Conservation (phyloP, 2,113 vertebrate species). For the Nycticebus coucang region DNA sequence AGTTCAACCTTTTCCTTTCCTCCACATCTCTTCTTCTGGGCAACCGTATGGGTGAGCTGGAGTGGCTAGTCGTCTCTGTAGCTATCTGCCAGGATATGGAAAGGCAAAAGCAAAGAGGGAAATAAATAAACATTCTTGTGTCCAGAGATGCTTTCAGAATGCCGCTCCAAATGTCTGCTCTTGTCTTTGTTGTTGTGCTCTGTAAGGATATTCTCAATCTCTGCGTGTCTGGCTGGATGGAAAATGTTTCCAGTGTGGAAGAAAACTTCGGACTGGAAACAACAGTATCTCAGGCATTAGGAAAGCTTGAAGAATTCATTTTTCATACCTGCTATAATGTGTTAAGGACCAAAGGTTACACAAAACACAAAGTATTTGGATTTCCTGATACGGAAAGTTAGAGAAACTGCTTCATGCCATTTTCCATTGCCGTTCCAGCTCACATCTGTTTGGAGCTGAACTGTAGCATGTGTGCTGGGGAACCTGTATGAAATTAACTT, state of each 20-base stretch:
- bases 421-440: constrained; percentile 68
- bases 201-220: constrained; percentile 43
- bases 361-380: constrained; percentile 40
- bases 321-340: constrained; percentile 65
- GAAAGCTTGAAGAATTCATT: constrained; percentile 59
- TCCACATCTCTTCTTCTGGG: background rate
- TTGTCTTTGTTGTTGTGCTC: constrained; percentile 51
- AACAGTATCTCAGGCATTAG: background rate
- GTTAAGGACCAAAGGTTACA: constrained; percentile 64
- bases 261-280: constrained; percentile 30
- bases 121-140: constrained; percentile 15
- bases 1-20: background rate
- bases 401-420: constrained; percentile 58
- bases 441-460: constrained; percentile 82
- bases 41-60: background rate
- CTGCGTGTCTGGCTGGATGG: constrained; percentile 31
- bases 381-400: constrained; percentile 69
- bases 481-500: constrained; percentile 83
- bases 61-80: background rate
- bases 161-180: background rate
- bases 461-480: constrained; percentile 73
- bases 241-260: constrained; percentile 56
- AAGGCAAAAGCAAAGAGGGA: background rate
- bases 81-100: background rate
- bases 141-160: background rate